Evolutionary conservation across 2,888 invertebrate genomes (phyloP).

Genomic region (Phengaris arion): DNA sequence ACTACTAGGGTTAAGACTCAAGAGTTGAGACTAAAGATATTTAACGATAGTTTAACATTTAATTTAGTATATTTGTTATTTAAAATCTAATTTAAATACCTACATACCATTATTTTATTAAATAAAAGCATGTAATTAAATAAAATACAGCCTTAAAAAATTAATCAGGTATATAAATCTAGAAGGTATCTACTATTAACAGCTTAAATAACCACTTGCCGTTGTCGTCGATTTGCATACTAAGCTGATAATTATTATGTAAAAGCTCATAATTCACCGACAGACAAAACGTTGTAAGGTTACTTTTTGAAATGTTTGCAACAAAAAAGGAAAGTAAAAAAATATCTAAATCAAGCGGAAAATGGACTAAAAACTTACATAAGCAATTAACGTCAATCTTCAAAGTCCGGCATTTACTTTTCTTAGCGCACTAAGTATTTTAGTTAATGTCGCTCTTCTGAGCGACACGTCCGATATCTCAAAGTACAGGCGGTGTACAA

Average conservation of each 20-base stretch:
- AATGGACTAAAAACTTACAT: slow-evolving; percentile 5
- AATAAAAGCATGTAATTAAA: neutral
- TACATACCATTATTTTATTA: too few species aligned
- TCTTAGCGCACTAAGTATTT: neutral
- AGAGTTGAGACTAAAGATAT: neutral
- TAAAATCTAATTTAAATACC: too few species aligned
- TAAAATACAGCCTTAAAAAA: neutral
- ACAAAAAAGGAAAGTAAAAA: neutral
- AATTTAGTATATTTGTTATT: too few species aligned
- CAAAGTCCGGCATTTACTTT: neutral
- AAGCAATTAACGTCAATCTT: neutral
- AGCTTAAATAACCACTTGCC: slow-evolving; percentile 7
- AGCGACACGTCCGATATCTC: slow-evolving; percentile 57
- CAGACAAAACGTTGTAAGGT: slow-evolving; percentile 5
- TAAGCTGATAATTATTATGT: slow-evolving; percentile 22
- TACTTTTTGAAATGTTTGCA: slow-evolving; percentile 10
- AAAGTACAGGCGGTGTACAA: slow-evolving; percentile 61
- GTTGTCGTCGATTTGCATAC: neutral
- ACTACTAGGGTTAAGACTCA: neutral
- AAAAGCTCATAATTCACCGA: slow-evolving; percentile 21
- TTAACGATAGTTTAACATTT: too few species aligned
- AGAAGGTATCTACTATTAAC: neutral
- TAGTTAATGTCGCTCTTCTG: slow-evolving; percentile 51
- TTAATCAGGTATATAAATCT: neutral
- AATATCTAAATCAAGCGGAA: neutral